These are phyloP conservation scores for Thereva unica DNA, from an alignment of 2,888 invertebrate species.

Conservation along the genomic window DNA sequence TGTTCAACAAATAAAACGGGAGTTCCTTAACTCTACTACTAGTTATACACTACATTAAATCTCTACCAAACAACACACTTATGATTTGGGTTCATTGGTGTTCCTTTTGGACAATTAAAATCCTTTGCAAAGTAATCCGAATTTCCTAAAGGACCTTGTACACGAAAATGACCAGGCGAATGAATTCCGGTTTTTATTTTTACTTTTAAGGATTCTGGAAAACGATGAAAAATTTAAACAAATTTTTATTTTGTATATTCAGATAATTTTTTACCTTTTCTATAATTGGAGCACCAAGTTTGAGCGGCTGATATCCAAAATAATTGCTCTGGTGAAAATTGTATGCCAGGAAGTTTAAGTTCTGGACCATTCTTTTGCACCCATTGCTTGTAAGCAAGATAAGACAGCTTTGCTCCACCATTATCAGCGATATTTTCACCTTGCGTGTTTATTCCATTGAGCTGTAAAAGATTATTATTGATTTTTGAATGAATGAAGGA, in stretches of 20 bases:
- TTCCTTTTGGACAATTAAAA: slow-evolving; percentile 81
- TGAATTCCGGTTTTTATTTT: slow-evolving; percentile 82
- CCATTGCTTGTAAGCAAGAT: slow-evolving; percentile 81
- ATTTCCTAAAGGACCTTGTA: slow-evolving; percentile 90
- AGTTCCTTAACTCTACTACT: too few species aligned
- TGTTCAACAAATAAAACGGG: too few species aligned
- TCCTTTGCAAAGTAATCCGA: slow-evolving; percentile 88
- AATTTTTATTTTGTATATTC: background rate
- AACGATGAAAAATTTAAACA: background rate
- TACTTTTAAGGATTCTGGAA: slow-evolving; percentile 70
- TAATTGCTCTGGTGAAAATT: slow-evolving; percentile 71
- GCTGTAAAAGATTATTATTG: slow-evolving; percentile 59
- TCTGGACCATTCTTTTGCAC: slow-evolving; percentile 69
- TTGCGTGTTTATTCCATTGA: slow-evolving; percentile 90
- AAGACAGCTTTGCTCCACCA: slow-evolving; percentile 90
- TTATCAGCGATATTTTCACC: slow-evolving; percentile 96
- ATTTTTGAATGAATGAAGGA: too few species aligned
- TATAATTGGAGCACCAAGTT: slow-evolving; percentile 85
- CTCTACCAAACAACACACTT: slow-evolving; percentile 90
- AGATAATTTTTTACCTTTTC: slow-evolving; percentile 58
- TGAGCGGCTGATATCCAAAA: slow-evolving; percentile 86
- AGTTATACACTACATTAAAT: too few species aligned
- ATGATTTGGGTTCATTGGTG: slow-evolving; percentile 88
- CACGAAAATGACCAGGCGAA: slow-evolving; percentile 79
- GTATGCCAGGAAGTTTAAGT: slow-evolving; percentile 71